Base-by-base conservation (phyloP, 2,797 vertebrate genomes). In the Cynopterus sphinx region DNA sequence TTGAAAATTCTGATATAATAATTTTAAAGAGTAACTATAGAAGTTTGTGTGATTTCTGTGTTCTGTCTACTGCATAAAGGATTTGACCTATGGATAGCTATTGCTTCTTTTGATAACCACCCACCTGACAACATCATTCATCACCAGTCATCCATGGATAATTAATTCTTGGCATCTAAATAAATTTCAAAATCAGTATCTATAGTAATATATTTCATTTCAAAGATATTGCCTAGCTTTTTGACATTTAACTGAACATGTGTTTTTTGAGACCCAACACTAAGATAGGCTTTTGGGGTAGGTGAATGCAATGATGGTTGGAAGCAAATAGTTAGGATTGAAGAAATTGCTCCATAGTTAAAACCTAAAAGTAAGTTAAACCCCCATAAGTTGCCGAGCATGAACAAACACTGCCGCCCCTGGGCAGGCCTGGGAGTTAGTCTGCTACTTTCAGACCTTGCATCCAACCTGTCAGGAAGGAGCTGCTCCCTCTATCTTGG, bases 41-140 rank as follows among this genome's bases (percentile, higher is more conserved):
- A 96, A 87, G 71, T 87, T 93, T 74, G 21, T 90, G 39, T 95
- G 85, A 84, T 94, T 97, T 94, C 33, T 97, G 0, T 96, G 94
- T 82, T 97, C 86, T 73, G n/a, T 79, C 75, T 94, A 96, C 68
- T 91, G 75, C 43, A 43, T 94, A 92, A 95, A 94, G 94, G 83
- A 68, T 84, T 36, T 85, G 87, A 57, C 90, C 91, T 73, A 9
- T 95, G 28, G 24, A 65, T 63, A 84, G n/a, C 57, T 94, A 55
- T 96, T 83, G 83, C 57, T 57, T 70, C 55, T 63, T 5, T 46
- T 53, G 90, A 61, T 28, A 91, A 6, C 75, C 68, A 13, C 57
- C 63, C 13, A 39, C 28, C 65, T 93, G 57, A 39, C 24, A 51
- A 8, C 31, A 59, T 84, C 88, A 83, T 89, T 8, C 2, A 74